These are phyloP conservation scores for Aethina tumida DNA, from an alignment of 1,140 invertebrate genomes.

Conservation along the genomic window DNA sequence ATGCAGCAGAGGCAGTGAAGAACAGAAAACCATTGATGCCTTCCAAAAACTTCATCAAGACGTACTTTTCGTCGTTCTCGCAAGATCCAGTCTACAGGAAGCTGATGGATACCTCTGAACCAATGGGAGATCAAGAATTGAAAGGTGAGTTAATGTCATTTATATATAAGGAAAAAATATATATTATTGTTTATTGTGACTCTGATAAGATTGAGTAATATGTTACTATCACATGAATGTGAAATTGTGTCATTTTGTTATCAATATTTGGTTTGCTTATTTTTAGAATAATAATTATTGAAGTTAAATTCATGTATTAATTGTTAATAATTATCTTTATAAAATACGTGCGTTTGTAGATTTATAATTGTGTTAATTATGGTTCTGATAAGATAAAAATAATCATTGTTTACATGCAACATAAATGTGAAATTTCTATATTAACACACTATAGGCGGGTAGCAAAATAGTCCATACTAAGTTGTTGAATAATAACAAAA, in stretches of 20 bases:
- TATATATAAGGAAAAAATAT: constrained; percentile 1
- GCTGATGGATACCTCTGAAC: constrained; percentile 24
- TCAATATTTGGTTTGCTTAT: background rate
- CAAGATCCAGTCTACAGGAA: constrained; percentile 60
- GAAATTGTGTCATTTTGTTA: background rate
- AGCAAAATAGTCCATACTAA: no score
- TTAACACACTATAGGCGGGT: no score
- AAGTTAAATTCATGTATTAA: no score
- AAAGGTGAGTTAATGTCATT: constrained; percentile 20
- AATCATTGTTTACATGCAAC: no score
- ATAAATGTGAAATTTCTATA: no score
- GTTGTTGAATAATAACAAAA: no score
- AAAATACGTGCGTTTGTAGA: no score
- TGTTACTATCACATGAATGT: no score
- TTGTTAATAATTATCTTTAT: no score
- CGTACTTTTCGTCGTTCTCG: constrained; percentile 76
- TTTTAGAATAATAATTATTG: background rate
- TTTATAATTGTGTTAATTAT: no score
- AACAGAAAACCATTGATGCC: constrained; percentile 62
- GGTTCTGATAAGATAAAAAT: no score
- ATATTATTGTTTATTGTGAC: background rate
- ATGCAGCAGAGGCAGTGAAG: constrained; percentile 59
- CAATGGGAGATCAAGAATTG: constrained; percentile 27
- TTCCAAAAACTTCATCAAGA: constrained; percentile 73
- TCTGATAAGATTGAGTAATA: no score